These are phyloP conservation scores for Cebus imitator DNA, from an alignment of 2,113 vertebrate genomes.

Conservation along the genomic window DNA sequence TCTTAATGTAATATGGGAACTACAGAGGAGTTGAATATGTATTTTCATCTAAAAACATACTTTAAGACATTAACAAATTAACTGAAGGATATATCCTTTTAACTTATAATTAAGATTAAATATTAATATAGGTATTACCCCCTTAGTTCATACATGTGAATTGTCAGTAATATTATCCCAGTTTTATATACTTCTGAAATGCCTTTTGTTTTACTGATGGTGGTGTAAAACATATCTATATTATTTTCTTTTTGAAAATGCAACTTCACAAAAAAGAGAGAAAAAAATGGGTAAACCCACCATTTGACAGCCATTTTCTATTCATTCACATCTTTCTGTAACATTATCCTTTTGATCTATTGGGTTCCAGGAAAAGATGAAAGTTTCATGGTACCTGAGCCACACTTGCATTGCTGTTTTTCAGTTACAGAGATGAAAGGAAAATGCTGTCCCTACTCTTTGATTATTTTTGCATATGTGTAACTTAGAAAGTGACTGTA, in stretches of 20 bases:
- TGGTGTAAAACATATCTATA: not conserved
- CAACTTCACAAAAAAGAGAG: not conserved
- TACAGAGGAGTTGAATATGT: not conserved
- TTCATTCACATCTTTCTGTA: conserved; percentile 41
- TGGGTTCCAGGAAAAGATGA: conserved; percentile 48
- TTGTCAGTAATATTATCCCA: not conserved
- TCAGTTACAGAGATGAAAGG: conserved; percentile 56
- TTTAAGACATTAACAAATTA: not conserved
- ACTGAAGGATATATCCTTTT: not conserved
- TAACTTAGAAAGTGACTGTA: conserved; percentile 48
- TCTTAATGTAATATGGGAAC: not conserved
- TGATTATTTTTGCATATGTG: conserved; percentile 69
- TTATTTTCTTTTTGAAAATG: conserved; percentile 27
- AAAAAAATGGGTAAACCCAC: not conserved
- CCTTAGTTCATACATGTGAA: not conserved
- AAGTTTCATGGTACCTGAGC: conserved; percentile 31
- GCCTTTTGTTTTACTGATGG: not conserved
- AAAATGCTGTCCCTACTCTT: conserved; percentile 38
- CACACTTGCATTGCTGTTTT: conserved; percentile 48
- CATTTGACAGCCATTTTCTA: conserved; percentile 53
- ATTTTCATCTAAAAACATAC: not conserved
- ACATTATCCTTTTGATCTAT: conserved; percentile 68
- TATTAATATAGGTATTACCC: not conserved
- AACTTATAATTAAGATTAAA: conserved; percentile 16
- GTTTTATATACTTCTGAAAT: not conserved